Evolutionary conservation across 2,888 invertebrate species (phyloP), one percentile per base, ranked within the genome.

Genomic region (Leptodirus hochenwartii): DNA sequence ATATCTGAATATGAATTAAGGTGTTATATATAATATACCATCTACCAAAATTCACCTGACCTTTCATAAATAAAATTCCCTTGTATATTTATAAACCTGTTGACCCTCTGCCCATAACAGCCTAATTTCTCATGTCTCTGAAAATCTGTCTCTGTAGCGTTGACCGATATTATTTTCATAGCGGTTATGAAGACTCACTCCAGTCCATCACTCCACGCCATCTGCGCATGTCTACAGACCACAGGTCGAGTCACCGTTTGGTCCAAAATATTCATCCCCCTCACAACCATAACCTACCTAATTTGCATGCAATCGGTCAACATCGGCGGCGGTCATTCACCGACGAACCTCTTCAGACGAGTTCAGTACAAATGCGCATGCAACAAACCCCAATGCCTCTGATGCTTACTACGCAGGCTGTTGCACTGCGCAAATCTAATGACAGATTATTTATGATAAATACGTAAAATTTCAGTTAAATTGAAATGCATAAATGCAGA

Each of bases 101-200:
- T n/a, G n/a, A n/a, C n/a, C n/a, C n/a, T n/a, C n/a, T n/a, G n/a
- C n/a, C n/a, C n/a, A n/a, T n/a, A n/a, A n/a, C n/a, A n/a, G n/a
- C n/a, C n/a, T n/a, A n/a, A n/a, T n/a, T n/a, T n/a, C n/a, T n/a
- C n/a, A n/a, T n/a, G n/a, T n/a, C n/a, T n/a, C n/a, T n/a, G n/a
- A n/a, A n/a, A n/a, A n/a, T n/a, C n/a, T n/a, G n/a, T n/a, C n/a
- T n/a, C n/a, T n/a, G n/a, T n/a, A n/a, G n/a, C n/a, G n/a, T n/a
- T n/a, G n/a, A n/a, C n/a, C n/a, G n/a, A n/a, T n/a, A n/a, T n/a
- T 20, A 8, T 20, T 8, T 8, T 32, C 25, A 4, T 44, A 75
- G 75, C 53, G 80, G 78, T 46, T 81, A 81, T 50, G 81, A 81
- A 54, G 81, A 81, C 46, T 80, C 80, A 0, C 54, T 81, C 22